Evolutionary conservation across 2,113 vertebrate species (phyloP), one percentile per base, ranked within the genome.

Genomic region (Erpornis zantholeuca): DNA sequence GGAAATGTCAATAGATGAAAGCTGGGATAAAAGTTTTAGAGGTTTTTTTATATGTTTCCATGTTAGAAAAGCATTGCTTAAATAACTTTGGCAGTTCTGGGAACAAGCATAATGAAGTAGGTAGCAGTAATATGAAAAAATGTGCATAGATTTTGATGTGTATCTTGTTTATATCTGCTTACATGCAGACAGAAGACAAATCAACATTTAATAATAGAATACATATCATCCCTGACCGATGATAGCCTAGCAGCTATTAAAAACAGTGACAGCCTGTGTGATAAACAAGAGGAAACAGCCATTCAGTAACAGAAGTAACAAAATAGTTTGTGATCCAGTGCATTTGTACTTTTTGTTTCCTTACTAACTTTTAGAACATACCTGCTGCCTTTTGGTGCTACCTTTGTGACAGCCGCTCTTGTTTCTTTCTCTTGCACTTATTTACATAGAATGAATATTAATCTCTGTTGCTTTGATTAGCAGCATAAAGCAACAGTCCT

Each of bases 261-360:
- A 94, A 90, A 40, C 73, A 76, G 72, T 66, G 68, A 47, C 61
- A 92, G 88, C 59, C 65, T 88, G 50, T 82, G 75, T 87, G 82
- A 85, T 68, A 86, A 95, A 44, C n/a, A 66, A 93, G 70, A 95
- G 69, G 66, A 94, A 96, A 84, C 33, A 93, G 73, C 47, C 14
- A 17, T 35, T 25, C 28, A 50, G 60, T 79, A 71, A 73, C 66
- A 77, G 57, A 75, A 59, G 49, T 86, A 80, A 54, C 47, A 47
- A 38, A 83, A 49, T 47, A 20, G 11, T 71, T 90, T 10, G 9
- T 68, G 70, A 79, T 63, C 66, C 28, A 50, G 73, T 1, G 7
- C 29, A 54, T 57, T 94, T 57, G 7, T 71, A 47, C 47, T 82
- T 82, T 90, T 50, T 36, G 14, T 60, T 86, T 88, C 88, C 79